These are phyloP conservation scores for Bagarius yarrelli DNA, from an alignment of 2,113 vertebrate genomes.

Conservation along the genomic window DNA sequence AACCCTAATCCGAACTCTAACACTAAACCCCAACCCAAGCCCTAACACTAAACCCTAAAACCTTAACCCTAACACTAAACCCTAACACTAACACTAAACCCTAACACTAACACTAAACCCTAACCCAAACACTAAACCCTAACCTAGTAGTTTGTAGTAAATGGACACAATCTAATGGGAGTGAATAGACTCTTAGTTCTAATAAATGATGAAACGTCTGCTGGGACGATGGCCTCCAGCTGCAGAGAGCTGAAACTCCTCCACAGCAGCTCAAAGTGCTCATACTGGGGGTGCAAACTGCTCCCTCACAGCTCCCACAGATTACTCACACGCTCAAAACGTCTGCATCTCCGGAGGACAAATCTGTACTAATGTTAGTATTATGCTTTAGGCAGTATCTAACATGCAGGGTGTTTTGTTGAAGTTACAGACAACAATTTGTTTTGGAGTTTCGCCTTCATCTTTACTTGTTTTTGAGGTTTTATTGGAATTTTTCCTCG, in stretches of 20 bases:
- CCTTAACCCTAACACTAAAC: too few relatives aligned
- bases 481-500: neutral
- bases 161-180: neutral
- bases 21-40: too few relatives aligned
- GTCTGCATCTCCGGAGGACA: neutral
- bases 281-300: neutral
- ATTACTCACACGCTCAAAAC: neutral
- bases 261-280: slow-evolving; percentile 17
- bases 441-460: neutral
- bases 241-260: slow-evolving; percentile 21
- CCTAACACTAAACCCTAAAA: too few relatives aligned
- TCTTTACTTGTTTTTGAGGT: neutral
- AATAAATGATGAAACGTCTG: neutral
- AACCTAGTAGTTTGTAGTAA: neutral
- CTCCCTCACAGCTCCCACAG: neutral
- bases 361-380: neutral
- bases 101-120: too few relatives aligned
- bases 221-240: slow-evolving; percentile 14
- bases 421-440: neutral
- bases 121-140: too few relatives aligned
- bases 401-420: neutral
- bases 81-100: too few relatives aligned
- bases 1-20: too few relatives aligned
- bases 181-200: neutral
- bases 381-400: neutral